phyloP scores from a whole-genome alignment of 2,888 invertebrate species.

The Philhelius pedissequus region DNA sequence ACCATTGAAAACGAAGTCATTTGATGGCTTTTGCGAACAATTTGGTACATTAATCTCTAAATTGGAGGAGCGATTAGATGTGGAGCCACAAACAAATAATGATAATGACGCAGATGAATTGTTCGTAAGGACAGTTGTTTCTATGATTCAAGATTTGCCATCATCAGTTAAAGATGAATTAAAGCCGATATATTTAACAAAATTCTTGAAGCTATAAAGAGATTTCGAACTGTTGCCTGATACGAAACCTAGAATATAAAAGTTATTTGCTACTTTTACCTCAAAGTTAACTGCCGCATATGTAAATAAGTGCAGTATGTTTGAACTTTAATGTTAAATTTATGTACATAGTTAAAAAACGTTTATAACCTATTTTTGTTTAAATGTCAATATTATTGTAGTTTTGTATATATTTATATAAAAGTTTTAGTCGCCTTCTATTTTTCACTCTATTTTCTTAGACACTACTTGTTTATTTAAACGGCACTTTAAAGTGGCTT shows the following conservation, averaged over 20 bases:
- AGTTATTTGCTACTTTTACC: too few species aligned
- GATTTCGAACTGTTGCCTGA: not conserved
- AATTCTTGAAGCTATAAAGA: not conserved
- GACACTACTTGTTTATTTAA: too few species aligned
- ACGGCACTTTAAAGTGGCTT: too few species aligned
- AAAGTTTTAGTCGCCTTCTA: too few species aligned
- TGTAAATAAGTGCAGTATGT: not conserved
- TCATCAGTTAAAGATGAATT: not conserved
- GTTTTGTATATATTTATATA: too few species aligned
- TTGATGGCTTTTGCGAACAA: not conserved
- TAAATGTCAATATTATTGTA: too few species aligned
- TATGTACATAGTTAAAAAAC: too few species aligned
- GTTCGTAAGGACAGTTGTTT: not conserved
- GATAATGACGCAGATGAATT: not conserved
- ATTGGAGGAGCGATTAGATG: not conserved
- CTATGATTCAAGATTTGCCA: not conserved
- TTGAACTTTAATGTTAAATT: not conserved
- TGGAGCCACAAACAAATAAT: not conserved
- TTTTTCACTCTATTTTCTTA: too few species aligned
- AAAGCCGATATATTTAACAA: not conserved
- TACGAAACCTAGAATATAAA: too few species aligned
- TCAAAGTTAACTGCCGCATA: too few species aligned
- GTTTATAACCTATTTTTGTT: too few species aligned
- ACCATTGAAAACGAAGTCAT: not conserved
- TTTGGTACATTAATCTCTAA: not conserved